These are phyloP conservation scores for Micoletzkya japonica DNA, from an alignment of 2,888 invertebrate genomes.

Conservation along the genomic window DNA sequence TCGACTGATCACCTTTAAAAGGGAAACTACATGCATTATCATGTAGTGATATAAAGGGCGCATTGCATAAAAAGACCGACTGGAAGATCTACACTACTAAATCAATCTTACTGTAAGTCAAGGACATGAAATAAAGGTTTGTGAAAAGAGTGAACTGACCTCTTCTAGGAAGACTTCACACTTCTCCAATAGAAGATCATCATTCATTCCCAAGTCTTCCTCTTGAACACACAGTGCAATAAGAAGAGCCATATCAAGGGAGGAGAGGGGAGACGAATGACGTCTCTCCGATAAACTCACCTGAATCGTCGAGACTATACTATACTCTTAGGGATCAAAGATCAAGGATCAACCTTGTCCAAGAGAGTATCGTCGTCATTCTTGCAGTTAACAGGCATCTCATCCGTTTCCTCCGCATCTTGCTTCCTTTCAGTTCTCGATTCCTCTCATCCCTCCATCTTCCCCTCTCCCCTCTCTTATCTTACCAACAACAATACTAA, in stretches of 20 bases:
- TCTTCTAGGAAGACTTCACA: conserved; percentile 75
- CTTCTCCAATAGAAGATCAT: conserved; percentile 81
- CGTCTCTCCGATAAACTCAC: conserved; percentile 1
- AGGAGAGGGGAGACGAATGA: conserved; percentile 11
- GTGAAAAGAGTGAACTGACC: conserved; percentile 42
- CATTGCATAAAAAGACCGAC: neutral
- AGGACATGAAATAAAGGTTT: neutral
- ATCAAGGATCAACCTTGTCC: conserved; percentile 68
- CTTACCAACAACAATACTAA: conserved; percentile 65
- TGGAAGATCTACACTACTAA: neutral
- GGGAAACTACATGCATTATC: neutral
- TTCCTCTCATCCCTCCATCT: neutral
- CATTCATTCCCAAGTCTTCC: conserved; percentile 66
- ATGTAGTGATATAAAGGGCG: neutral
- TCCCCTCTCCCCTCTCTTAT: no score
- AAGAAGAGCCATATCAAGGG: conserved; percentile 15
- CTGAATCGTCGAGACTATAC: neutral
- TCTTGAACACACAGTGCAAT: conserved; percentile 7
- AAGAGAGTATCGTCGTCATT: conserved; percentile 85
- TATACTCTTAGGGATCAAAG: neutral
- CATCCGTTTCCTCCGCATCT: no score
- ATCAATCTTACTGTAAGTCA: neutral
- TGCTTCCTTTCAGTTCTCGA: neutral
- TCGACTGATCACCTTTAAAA: conserved; percentile 70
- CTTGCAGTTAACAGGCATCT: conserved; percentile 70